Evolutionary conservation across 1,140 invertebrate species (phyloP).

Genomic region (Atta colombica): DNA sequence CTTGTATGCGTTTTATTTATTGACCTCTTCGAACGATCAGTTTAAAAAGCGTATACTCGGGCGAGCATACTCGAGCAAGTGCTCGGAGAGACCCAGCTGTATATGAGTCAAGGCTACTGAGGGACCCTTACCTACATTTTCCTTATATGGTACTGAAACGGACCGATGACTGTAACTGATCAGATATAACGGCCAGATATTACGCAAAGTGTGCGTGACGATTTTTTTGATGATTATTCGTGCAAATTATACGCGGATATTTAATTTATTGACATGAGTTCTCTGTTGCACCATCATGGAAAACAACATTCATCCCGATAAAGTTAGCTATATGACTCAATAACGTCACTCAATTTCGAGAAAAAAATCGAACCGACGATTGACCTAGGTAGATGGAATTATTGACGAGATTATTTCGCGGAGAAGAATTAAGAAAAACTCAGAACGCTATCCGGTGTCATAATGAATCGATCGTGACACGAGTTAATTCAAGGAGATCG

Average conservation of each 20-base stretch:
- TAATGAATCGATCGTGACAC: constrained; percentile 81
- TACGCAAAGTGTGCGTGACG: constrained; percentile 68
- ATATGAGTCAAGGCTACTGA: constrained; percentile 80
- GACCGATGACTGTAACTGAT: constrained; percentile 68
- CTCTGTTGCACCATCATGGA: not conserved
- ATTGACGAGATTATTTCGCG: constrained; percentile 2
- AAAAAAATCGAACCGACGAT: not conserved
- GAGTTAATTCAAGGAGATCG: constrained; percentile 82
- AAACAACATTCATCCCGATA: not conserved
- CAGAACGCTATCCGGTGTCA: constrained; percentile 61
- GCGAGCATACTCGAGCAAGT: constrained; percentile 45
- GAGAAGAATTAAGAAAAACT: not conserved
- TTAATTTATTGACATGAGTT: constrained; percentile 2
- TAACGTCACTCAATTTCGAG: not conserved
- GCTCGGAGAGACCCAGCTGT: constrained; percentile 55
- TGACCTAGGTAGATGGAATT: constrained; percentile 18
- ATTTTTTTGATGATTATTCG: constrained; percentile 39
- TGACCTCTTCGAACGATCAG: constrained; percentile 54
- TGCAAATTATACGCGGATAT: not conserved
- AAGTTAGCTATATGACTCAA: not conserved
- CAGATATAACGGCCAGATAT: constrained; percentile 73
- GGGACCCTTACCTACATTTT: constrained; percentile 84
- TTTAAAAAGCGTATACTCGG: constrained; percentile 67
- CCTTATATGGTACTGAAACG: constrained; percentile 80
- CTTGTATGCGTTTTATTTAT: constrained; percentile 50